Percentiles rank a stretch among this genome's conserved stretches.
Conservation (phyloP, 2,888 invertebrate genomes). For the Drosophila nr. perissopoda region DNA sequence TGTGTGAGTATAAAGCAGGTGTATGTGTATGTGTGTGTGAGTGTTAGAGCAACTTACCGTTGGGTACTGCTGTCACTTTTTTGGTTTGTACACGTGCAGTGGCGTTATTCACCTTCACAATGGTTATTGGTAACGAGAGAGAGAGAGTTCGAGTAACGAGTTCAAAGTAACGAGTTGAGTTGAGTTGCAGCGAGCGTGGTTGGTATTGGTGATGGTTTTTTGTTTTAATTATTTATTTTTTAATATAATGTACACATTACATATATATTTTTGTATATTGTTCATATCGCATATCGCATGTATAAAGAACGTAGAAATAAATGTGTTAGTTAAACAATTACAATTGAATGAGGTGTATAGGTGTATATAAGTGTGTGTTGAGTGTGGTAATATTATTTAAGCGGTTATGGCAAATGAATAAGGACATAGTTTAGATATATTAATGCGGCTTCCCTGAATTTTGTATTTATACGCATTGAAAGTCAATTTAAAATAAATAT, state of each 20-base stretch:
- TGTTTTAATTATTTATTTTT: conserved; percentile 19
- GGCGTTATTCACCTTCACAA: conserved; percentile 97
- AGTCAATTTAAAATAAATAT: conserved; percentile 2
- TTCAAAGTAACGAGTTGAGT: conserved; percentile 52
- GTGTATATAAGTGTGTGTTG: conserved; percentile 18
- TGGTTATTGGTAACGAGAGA: conserved; percentile 69
- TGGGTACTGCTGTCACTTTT: conserved; percentile 96
- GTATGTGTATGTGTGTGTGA: conserved; percentile 28
- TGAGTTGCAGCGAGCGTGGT: conserved; percentile 72
- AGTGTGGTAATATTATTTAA: conserved; percentile 6
- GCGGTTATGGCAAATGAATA: conserved; percentile 14
- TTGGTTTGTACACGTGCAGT: conserved; percentile 99
- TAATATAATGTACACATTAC: conserved; percentile 52
- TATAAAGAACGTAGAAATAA: conserved; percentile 77
- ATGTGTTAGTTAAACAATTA: conserved; percentile 77
- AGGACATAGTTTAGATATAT: neutral
- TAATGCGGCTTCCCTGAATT: neutral
- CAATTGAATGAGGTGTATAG: conserved; percentile 42
- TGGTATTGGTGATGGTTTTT: conserved; percentile 68
- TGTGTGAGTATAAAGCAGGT: conserved; percentile 31
- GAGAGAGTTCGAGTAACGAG: conserved; percentile 39
- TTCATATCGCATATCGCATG: conserved; percentile 63
- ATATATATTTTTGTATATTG: conserved; percentile 37
- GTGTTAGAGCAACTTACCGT: conserved; percentile 89
- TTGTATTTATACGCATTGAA: neutral